Evolutionary conservation across 2,888 invertebrate species (phyloP), one percentile per base, ranked within the genome.

Genomic region (Parnassius smintheus): DNA sequence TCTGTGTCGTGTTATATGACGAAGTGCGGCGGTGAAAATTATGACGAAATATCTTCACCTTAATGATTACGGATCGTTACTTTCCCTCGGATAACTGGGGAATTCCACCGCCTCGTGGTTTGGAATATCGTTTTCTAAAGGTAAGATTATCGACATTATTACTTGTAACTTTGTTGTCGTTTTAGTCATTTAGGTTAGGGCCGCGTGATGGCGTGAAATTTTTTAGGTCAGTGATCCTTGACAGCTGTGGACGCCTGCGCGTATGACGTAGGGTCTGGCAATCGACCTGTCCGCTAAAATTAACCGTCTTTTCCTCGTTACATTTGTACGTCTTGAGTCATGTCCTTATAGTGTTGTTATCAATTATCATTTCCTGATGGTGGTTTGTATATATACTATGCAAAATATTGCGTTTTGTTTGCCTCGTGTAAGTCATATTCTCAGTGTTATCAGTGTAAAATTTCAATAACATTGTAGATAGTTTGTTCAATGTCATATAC

Each of bases 201-300:
- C 80, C 81, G 80, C 80, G 77, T 79, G 82, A 69, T 82, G 80
- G 85, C 86, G 84, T 89, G 88, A 81, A 87, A 76, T 79, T 83
- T 81, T 86, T 86, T 88, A 88, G 91, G 91, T 91, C 91, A 91
- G 78, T 86, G 86, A 76, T 84, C 87, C 75, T 77, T 77, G 82
- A 85, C 90, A 90, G 88, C 86, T 87, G 88, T 74, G 77, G 81
- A 86, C 87, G 88, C 86, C 72, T 84, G 87, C 86, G 88, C 85
- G 78, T 67, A 86, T 88, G 89, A 88, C 88, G 86, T 81, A 80
- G 75, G 75, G 68, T 73, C 70, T 75, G 82, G 81, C 81, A 77
- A 85, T 88, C 88, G 89, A 88, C 88, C 85, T 82, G 85, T 75
- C 82, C 75, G 81, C 86, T 86, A 88, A 84, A 81, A 79, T 87